Percentiles rank a stretch among this genome's conserved stretches.
Conservation (phyloP, 37 sponge, comb jelly and placozoan genomes). For the Mnemiopsis leidyi region DNA sequence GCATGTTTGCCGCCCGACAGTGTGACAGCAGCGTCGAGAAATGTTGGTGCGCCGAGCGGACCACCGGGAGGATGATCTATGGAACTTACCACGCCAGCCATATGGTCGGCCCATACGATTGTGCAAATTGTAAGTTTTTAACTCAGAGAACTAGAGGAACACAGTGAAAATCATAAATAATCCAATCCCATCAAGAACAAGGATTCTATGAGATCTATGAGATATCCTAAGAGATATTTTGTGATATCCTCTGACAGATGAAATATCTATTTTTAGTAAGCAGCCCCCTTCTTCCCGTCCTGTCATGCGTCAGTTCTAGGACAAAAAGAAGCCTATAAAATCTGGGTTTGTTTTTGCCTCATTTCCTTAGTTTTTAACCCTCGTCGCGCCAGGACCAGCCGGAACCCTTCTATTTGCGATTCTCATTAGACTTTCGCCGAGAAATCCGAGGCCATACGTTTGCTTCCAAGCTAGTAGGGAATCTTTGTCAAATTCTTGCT, state of each 20-base stretch:
- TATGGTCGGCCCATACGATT: constrained; percentile 9
- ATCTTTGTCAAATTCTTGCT: not conserved
- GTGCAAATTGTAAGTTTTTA: not conserved
- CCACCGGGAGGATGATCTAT: not conserved
- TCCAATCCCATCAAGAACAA: too few relatives aligned
- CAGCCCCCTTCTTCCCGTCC: not conserved
- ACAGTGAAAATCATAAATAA: too few relatives aligned
- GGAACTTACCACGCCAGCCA: constrained; percentile 25
- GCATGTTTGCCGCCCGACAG: constrained; percentile 3
- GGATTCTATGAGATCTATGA: too few relatives aligned
- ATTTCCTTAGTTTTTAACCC: not conserved
- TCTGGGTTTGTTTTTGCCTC: not conserved
- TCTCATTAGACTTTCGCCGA: not conserved
- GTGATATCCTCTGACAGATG: not conserved
- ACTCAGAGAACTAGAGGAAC: too few relatives aligned
- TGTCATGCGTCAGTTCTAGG: too few relatives aligned
- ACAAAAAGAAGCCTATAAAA: not conserved
- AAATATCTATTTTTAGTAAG: not conserved
- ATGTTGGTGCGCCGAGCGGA: constrained; percentile 28
- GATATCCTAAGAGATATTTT: too few relatives aligned
- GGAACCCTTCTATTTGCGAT: not conserved
- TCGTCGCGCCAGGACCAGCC: not conserved
- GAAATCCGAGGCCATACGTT: not conserved
- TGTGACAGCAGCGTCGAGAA: not conserved
- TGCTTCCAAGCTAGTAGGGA: not conserved